These are phyloP conservation scores for Microplitis mediator DNA, from an alignment of 1,140 invertebrate species.

Conservation along the genomic window DNA sequence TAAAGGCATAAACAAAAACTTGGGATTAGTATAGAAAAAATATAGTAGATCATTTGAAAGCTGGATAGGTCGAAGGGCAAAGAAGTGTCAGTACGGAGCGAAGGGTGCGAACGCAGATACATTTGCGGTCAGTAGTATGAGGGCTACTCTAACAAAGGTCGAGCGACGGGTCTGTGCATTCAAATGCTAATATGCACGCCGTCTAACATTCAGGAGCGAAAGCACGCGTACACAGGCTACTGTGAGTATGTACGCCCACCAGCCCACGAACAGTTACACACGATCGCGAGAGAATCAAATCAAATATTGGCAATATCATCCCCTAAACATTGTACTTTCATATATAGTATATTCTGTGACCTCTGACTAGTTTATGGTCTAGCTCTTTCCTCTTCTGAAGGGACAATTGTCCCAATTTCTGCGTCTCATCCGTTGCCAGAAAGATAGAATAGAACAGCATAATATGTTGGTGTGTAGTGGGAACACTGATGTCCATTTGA, in stretches of 20 bases:
- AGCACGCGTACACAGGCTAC: background rate
- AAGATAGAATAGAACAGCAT: background rate
- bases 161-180: constrained; percentile 51
- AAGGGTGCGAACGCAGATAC: constrained; percentile 27
- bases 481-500: constrained; percentile 46
- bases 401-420: background rate
- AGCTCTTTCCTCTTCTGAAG: background rate
- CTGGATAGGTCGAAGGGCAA: background rate
- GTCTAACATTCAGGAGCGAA: constrained; percentile 50
- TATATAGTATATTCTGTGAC: constrained; percentile 27
- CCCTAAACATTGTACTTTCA: constrained; percentile 42
- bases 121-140: constrained; percentile 44
- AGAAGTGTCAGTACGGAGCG: background rate
- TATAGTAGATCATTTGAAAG: background rate
- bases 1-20: background rate
- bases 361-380: constrained; percentile 16
- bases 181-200: constrained; percentile 57
- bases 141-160: constrained; percentile 51
- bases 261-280: constrained; percentile 3
- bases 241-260: constrained; percentile 34
- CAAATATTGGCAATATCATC: constrained; percentile 64
- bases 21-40: background rate
- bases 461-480: constrained; percentile 20
- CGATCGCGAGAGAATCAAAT: constrained; percentile 56
- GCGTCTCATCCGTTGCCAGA: background rate